Evolutionary conservation across 1,140 invertebrate species (phyloP).

Genomic region (Goniozus legneri): DNA sequence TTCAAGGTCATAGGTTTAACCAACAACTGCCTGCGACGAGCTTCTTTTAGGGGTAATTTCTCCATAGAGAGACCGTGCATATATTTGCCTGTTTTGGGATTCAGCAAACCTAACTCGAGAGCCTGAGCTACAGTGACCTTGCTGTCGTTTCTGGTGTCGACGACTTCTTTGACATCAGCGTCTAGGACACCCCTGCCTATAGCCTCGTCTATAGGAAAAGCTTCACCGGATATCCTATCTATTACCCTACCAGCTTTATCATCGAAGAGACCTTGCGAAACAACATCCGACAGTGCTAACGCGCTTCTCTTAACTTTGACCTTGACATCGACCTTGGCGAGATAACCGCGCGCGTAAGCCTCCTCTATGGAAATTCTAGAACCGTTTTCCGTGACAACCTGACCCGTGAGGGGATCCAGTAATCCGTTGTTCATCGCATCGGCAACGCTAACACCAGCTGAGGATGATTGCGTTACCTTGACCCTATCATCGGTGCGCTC

Average conservation of each 20-base stretch:
- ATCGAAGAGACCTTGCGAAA: conserved; percentile 78
- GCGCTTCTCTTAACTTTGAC: conserved; percentile 71
- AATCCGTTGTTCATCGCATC: conserved; percentile 76
- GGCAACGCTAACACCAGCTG: conserved; percentile 59
- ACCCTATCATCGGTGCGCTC: conserved; percentile 76
- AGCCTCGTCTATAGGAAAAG: conserved; percentile 75
- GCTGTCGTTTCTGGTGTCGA: conserved; percentile 71
- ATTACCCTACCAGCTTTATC: conserved; percentile 70
- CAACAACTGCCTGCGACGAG: conserved; percentile 73
- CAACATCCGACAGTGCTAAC: conserved; percentile 76
- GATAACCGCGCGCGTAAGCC: conserved; percentile 71
- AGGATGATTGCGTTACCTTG: conserved; percentile 65
- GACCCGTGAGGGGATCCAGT: conserved; percentile 74
- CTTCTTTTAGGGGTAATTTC: conserved; percentile 75
- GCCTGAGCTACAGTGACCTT: conserved; percentile 82
- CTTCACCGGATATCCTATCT: conserved; percentile 79
- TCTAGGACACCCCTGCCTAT: conserved; percentile 74
- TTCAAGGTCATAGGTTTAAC: conserved; percentile 87
- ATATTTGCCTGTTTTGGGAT: conserved; percentile 75
- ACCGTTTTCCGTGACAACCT: conserved; percentile 64
- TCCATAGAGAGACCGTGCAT: conserved; percentile 70
- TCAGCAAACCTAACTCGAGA: conserved; percentile 71
- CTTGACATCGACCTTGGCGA: conserved; percentile 66
- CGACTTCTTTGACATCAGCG: conserved; percentile 72
- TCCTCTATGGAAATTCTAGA: conserved; percentile 74